Evolutionary conservation across 92 coral and sea anemone species (phyloP), one percentile per base, ranked within the genome.

Genomic region (Bergia sp.): DNA sequence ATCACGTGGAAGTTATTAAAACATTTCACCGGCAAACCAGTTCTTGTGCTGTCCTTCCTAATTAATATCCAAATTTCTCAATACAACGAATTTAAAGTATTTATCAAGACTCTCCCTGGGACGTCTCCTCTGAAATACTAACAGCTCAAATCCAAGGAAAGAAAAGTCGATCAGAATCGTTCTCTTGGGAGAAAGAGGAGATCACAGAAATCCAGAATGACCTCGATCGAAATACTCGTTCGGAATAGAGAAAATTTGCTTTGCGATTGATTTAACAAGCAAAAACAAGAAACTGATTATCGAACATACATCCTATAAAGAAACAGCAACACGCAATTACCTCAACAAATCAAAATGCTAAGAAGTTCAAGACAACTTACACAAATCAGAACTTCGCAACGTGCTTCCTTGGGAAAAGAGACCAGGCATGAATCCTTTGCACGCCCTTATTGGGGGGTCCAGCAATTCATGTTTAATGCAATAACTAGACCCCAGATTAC

Each of bases 361-460:
- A 82, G 73, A 91, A 38, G 6, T 16, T 40, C 47, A 15, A 43
- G 21, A 7, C 37, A 61, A 67, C 83, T 91, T 86, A 57, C 88
- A 82, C 85, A 80, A 43, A 78, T 73, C 81, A n/a, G 38, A 67
- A 76, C 79, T 92, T 77, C 80, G 80, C 98, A 95, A 93, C 98
- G 98, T 95, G 98, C 94, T 95, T 83, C 61, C 86, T 85, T 29
- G 43, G 88, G 91, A 92, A 92, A 90, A 91, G 94, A 92, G 90
- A 87, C 93, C 90, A 86, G 64, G 85, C 88, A 77, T 74, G 90
- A 78, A 64, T 58, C 91, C 80, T 47, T 90, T 86, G 91, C 82
- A 87, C 96, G 73, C 88, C 87, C 85, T 71, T 1, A 86, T 72
- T 77, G 90, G 93, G 96, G 94, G 92, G 91, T 64, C 55, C 1